These are phyloP conservation scores for Plectrocnemia conspersa DNA, from an alignment of 1,140 invertebrate species.

Conservation along the genomic window DNA sequence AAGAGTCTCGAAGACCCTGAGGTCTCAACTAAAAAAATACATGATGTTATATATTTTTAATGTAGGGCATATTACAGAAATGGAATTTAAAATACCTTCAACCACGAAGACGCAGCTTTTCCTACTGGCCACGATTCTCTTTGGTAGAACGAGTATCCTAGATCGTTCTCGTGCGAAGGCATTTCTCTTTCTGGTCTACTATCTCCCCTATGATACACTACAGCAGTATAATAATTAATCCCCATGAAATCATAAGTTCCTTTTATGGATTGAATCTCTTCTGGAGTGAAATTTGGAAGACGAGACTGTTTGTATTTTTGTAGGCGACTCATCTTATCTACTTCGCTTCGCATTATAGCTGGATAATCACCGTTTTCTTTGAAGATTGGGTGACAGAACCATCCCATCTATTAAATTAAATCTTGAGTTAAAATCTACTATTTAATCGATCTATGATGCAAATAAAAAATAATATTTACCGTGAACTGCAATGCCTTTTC, in stretches of 20 bases:
- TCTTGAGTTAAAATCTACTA: no score
- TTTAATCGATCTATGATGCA: background rate
- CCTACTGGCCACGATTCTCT: conserved; percentile 20
- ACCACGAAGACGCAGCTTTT: conserved; percentile 21
- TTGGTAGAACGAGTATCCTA: conserved; percentile 28
- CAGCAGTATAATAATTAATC: conserved; percentile 29
- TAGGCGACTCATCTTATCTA: conserved; percentile 47
- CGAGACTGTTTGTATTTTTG: conserved; percentile 44
- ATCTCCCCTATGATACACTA: conserved; percentile 12
- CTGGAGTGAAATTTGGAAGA: conserved; percentile 41
- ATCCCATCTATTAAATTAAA: conserved; percentile 50
- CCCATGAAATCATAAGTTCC: conserved; percentile 26
- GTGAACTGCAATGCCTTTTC: conserved; percentile 45
- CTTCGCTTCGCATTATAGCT: conserved; percentile 45
- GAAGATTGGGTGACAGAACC: conserved; percentile 53
- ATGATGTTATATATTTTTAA: background rate
- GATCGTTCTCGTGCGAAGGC: conserved; percentile 27
- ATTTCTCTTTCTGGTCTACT: conserved; percentile 9
- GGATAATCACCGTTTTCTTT: conserved; percentile 53
- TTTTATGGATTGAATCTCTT: conserved; percentile 42
- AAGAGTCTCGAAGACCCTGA: conserved; percentile 56
- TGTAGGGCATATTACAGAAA: background rate
- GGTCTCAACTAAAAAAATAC: conserved; percentile 46
- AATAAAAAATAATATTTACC: conserved; percentile 30
- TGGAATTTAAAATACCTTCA: conserved; percentile 17